Evolutionary conservation across 30 jellyfish, hydroid and myxozoan genomes (phyloP), one percentile per base, ranked within the genome.

Genomic region (Pelagia noctiluca): DNA sequence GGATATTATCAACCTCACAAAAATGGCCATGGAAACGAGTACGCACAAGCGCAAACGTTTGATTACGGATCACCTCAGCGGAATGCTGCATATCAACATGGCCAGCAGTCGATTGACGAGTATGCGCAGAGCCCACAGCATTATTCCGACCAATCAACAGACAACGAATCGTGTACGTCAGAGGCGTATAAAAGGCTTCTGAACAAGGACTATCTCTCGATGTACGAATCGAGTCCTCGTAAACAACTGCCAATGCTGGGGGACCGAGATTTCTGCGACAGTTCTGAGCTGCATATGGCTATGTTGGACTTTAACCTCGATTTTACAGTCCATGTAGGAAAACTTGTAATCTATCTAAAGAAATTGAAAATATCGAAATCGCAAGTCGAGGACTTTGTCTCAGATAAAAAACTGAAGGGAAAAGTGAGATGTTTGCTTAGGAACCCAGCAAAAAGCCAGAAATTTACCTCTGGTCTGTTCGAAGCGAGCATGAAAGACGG

Each of bases 291-390:
- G 46, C 82, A 87, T 63, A 85, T 97, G 2, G 96, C 96, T 21
- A 78, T 87, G 4, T 57, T 93, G 46, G 97, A 87, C 35, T 50
- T 93, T 34, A 93, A 82, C 70, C 61, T 93, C 3, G 98, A 93
- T 49, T 93, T 80, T 63, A 93, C 98, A 10, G 82, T 93, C 28
- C 98, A 93, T 75, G 98, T 93, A 49, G 98, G 98, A 3, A 93
- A 93, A 64, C 71, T 93, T 35, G 98, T 89, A 11, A 80, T 93
- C 2, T 93, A 93, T 42, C 28, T 93, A 80, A 93, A 93, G 72
- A 93, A 88, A 62, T 46, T 93, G 35, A 89, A 89, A 63, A 66
- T 93, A 30, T 82, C 91, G 29, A 36, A 71, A 12, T 81, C 87
- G 7, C 89, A 89, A 25, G 93, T 93, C 23, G 98, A 93, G 53